Evolutionary conservation across 2,888 invertebrate genomes (phyloP).

Genomic region (Bellardia pandia): DNA sequence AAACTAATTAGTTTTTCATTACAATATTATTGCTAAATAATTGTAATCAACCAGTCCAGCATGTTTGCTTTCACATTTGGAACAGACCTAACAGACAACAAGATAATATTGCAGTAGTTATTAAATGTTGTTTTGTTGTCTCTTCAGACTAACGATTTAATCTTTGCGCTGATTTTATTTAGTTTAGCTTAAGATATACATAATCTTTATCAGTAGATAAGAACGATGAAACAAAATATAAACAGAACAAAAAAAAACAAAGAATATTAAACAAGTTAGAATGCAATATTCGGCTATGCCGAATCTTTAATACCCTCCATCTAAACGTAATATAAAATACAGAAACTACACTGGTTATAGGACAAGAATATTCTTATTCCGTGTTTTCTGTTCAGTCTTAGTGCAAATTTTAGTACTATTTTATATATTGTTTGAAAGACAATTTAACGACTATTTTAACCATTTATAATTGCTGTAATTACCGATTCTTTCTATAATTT

Average conservation of each 20-base stretch:
- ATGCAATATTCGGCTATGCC: too few species aligned
- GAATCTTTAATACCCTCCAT: too few species aligned
- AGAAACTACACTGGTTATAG: too few species aligned
- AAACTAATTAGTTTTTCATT: background rate
- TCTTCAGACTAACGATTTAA: slow-evolving; percentile 58
- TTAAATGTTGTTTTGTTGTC: slow-evolving; percentile 44
- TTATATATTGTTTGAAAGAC: too few species aligned
- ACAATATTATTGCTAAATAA: slow-evolving; percentile 3
- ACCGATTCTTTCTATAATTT: too few species aligned
- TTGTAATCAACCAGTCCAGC: background rate
- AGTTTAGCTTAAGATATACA: slow-evolving; percentile 67
- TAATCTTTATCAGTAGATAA: slow-evolving; percentile 72
- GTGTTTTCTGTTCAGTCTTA: too few species aligned
- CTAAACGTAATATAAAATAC: too few species aligned
- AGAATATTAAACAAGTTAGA: background rate
- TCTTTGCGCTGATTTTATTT: slow-evolving; percentile 58
- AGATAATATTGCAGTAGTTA: slow-evolving; percentile 69
- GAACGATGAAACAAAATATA: slow-evolving; percentile 50
- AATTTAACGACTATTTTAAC: too few species aligned
- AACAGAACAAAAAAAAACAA: slow-evolving; percentile 15
- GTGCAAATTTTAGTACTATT: too few species aligned
- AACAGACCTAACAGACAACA: background rate
- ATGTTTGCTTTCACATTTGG: slow-evolving; percentile 6
- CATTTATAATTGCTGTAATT: too few species aligned
- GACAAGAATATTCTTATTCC: too few species aligned